Evolutionary conservation across 2,113 vertebrate species (phyloP), one percentile per base, ranked within the genome.

Genomic region (Jaculus jaculus): DNA sequence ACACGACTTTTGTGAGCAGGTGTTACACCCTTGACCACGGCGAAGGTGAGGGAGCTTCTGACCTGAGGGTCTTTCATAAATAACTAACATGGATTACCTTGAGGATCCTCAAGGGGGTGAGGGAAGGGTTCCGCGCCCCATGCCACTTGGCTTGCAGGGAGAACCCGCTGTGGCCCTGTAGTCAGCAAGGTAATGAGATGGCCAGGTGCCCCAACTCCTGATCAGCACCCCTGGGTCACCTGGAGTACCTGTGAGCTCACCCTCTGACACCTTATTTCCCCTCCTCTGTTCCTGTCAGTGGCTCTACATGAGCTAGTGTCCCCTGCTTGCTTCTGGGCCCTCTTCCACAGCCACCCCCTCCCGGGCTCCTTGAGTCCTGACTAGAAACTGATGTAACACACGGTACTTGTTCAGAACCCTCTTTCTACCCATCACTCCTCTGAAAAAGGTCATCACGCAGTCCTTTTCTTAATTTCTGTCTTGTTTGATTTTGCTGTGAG

Each of bases 181-280:
- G 58, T 68, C 0, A 47, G 60, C 26, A 32, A 8, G 58, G 24
- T 21, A 30, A 30, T 34, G 10, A 0, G 2, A 28, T 3, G 26
- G 37, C 60, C 24, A 66, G 47, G 12, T 39, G 16, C 30, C 21
- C 75, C 65, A 26, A 11, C 37, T 71, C 20, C 51, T 85, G n/a
- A 51, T 24, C 42, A n/a, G 51, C 0, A 1, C 4, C 11, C 9
- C 4, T 26, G 4, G 0, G 0, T 21, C 30, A 3, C 34, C 34
- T 61, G 11, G 39, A 24, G 89, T 17, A 54, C 23, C 30, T 10
- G 2, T 3, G 20, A 60, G 32, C 3, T n/a, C 32, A 24, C 54
- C 51, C 51, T 61, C 37, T 28, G 32, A 39, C n/a, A 30, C 63
- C 69, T 23, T 54, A 66, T 60, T 72, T 72, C 51, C 42, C 47